A percentile compares a stretch with the other conserved stretches of the same genome.
phyloP scores from a whole-genome alignment of 2,113 vertebrate species.

The Calyptomena viridis region DNA sequence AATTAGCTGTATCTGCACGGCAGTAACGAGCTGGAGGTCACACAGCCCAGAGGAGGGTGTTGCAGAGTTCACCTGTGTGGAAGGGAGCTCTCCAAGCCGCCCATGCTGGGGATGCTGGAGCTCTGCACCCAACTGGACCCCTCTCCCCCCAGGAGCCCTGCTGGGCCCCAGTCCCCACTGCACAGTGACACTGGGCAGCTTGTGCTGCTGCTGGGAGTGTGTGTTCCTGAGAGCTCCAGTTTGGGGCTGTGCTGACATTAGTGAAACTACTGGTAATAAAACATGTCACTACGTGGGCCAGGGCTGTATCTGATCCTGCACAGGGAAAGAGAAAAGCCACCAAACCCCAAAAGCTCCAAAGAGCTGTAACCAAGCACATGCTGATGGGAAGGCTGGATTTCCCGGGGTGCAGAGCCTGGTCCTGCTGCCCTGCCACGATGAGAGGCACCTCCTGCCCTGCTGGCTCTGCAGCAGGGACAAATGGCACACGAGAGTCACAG shows the following conservation, averaged over 20 bases:
- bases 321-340: neutral
- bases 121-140: neutral
- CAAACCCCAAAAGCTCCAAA: neutral
- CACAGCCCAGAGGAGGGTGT: neutral
- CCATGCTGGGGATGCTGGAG: accelerated
- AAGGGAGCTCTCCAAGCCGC: neutral
- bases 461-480: neutral
- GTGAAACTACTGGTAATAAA: constrained; percentile 50
- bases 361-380: neutral
- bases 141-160: accelerated
- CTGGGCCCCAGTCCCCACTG: accelerated
- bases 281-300: neutral
- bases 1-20: neutral
- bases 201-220: neutral
- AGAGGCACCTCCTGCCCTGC: neutral
- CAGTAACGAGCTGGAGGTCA: neutral
- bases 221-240: neutral
- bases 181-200: neutral
- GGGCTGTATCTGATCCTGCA: neutral
- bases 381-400: neutral
- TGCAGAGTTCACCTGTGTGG: neutral
- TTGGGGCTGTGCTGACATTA: constrained; percentile 35
- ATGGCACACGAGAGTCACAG: neutral
- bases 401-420: neutral
- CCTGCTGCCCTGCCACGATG: neutral